Conservation (phyloP, 2,113 vertebrate species). For the Mustelus asterias region DNA sequence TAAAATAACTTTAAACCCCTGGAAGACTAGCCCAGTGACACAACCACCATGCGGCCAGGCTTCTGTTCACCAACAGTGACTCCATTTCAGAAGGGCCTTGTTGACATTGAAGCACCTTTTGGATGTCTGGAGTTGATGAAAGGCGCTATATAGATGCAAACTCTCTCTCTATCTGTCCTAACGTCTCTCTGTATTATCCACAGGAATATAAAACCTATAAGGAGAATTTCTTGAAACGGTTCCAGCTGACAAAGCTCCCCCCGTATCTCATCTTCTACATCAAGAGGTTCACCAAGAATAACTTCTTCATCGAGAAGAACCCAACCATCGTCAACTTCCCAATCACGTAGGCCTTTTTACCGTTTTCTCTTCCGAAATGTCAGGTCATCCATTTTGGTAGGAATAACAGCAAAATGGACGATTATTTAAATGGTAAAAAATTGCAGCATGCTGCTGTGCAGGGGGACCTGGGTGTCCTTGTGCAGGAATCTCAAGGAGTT, state of each 20-base stretch:
- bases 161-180: neutral
- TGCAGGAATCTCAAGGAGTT: no score
- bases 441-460: no score
- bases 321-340: slow-evolving; percentile 97
- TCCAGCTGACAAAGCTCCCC: slow-evolving; percentile 88
- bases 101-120: neutral
- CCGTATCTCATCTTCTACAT: slow-evolving; percentile 97
- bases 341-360: slow-evolving; percentile 73
- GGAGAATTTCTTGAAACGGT: slow-evolving; percentile 93
- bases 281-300: slow-evolving; percentile 98
- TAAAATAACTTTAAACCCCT: no score
- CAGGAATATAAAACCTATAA: slow-evolving; percentile 98
- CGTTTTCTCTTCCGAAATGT: neutral
- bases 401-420: no score
- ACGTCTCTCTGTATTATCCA: neutral
- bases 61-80: neutral
- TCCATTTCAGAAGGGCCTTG: neutral
- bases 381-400: no score
- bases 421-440: no score
- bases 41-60: neutral
- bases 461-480: no score
- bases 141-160: neutral
- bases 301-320: slow-evolving; percentile 98
- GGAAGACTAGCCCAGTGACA: neutral
- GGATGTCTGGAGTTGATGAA: neutral